Percentiles rank a stretch among this genome's conserved stretches.
These are phyloP conservation scores for Istiophorus platypterus DNA, from an alignment of 2,113 vertebrate genomes.

Conservation along the genomic window DNA sequence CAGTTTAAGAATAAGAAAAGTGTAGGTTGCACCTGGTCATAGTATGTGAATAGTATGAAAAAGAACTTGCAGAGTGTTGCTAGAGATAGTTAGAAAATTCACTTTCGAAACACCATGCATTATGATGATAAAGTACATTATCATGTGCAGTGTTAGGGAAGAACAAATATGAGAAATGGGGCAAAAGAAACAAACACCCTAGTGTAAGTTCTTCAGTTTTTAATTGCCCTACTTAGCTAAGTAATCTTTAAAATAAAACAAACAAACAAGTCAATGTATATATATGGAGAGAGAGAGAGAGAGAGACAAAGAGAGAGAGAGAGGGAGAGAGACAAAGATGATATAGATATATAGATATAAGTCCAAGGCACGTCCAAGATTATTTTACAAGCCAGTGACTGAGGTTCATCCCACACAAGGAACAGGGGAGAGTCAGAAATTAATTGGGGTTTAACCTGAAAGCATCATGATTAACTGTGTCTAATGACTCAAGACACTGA, in stretches of 20 bases:
- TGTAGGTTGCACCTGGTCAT: background rate
- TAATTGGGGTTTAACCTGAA: background rate
- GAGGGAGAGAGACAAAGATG: no score
- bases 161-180: no score
- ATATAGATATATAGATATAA: no score
- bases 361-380: background rate
- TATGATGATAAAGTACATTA: background rate
- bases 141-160: background rate
- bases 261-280: no score
- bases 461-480: conserved; percentile 15
- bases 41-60: background rate
- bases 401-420: conserved; percentile 1
- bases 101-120: background rate
- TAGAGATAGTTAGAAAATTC: conserved; percentile 3
- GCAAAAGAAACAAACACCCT: no score
- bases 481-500: conserved; percentile 19
- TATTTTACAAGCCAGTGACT: background rate
- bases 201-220: no score
- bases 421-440: conserved; percentile 13
- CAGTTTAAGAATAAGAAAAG: background rate
- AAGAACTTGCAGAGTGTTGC: background rate
- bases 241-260: no score
- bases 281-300: no score
- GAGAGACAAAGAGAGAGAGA: no score
- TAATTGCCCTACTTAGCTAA: no score